phyloP scores from a whole-genome alignment of 2,797 vertebrate species.

The Hydrolagus colliei region DNA sequence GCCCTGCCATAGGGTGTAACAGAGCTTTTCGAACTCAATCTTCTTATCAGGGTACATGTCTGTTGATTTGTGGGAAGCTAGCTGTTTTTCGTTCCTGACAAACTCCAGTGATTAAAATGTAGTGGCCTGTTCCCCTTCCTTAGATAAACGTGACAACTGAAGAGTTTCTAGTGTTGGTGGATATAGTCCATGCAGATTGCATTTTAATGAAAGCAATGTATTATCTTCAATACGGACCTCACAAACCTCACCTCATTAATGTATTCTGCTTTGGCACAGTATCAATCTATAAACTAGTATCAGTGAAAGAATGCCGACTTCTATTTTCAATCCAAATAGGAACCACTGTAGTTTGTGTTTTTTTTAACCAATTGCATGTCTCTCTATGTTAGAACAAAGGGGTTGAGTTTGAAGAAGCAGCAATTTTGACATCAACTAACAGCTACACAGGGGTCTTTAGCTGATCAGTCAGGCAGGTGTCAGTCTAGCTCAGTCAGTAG shows the following conservation, averaged over 20 bases:
- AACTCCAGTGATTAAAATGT: slow-evolving; percentile 79
- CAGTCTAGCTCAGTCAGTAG: too few relatives aligned
- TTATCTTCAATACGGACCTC: slow-evolving; percentile 71
- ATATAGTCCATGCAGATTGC: slow-evolving; percentile 74
- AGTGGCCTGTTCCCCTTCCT: slow-evolving; percentile 68
- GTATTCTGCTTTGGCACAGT: slow-evolving; percentile 63
- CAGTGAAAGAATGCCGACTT: slow-evolving; percentile 50
- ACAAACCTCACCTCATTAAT: slow-evolving; percentile 66
- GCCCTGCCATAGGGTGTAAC: slow-evolving; percentile 53
- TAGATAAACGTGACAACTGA: slow-evolving; percentile 75
- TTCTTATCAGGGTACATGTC: slow-evolving; percentile 75
- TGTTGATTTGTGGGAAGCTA: slow-evolving; percentile 76
- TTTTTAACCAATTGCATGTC: slow-evolving; percentile 4
- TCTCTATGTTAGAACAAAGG: not conserved
- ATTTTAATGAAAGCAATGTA: slow-evolving; percentile 80
- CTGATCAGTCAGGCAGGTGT: too few relatives aligned
- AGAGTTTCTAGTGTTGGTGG: slow-evolving; percentile 69
- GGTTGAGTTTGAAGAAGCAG: too few relatives aligned
- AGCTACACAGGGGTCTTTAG: too few relatives aligned
- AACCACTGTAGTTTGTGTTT: not conserved
- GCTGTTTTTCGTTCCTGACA: slow-evolving; percentile 77
- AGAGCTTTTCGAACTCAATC: slow-evolving; percentile 58
- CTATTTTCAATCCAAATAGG: slow-evolving; percentile 30
- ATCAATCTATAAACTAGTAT: slow-evolving; percentile 73
- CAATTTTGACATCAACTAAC: not conserved